phyloP scores from a whole-genome alignment of 2,113 vertebrate genomes.

The Corythornis vintsioides region DNA sequence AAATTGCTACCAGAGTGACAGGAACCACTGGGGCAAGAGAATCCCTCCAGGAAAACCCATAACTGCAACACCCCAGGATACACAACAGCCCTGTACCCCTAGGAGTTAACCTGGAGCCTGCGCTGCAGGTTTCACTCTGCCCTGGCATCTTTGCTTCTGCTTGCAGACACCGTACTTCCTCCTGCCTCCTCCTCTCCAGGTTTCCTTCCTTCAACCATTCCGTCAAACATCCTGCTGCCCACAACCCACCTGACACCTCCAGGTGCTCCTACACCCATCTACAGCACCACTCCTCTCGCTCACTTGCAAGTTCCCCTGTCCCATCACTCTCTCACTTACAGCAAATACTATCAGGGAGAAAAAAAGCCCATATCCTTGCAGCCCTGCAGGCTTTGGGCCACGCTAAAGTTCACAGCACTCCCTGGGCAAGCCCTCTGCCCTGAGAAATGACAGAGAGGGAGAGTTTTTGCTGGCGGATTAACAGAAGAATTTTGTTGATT shows the following conservation, averaged over 20 bases:
- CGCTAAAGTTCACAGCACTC: neutral
- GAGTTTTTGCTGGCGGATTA: neutral
- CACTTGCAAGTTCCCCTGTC: neutral
- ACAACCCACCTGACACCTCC: neutral
- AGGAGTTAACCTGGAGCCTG: rapidly evolving
- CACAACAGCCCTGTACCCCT: neutral
- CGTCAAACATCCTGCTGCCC: neutral
- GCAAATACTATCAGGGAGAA: rapidly evolving
- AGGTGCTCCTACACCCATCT: rapidly evolving
- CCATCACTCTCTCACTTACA: neutral
- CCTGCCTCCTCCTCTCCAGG: neutral
- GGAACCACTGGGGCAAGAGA: neutral
- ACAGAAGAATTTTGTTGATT: neutral
- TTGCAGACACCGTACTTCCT: neutral
- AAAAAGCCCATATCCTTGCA: neutral
- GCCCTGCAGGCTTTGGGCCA: neutral
- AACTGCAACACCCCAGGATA: neutral
- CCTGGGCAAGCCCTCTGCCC: neutral
- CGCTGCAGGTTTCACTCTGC: neutral
- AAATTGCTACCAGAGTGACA: neutral
- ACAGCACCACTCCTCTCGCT: rapidly evolving
- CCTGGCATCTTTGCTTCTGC: neutral
- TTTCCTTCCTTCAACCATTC: neutral
- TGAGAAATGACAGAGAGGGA: neutral
- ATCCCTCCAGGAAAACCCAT: rapidly evolving